These are phyloP conservation scores for Cataglyphis hispanica DNA, from an alignment of 1,140 invertebrate genomes.

Conservation along the genomic window DNA sequence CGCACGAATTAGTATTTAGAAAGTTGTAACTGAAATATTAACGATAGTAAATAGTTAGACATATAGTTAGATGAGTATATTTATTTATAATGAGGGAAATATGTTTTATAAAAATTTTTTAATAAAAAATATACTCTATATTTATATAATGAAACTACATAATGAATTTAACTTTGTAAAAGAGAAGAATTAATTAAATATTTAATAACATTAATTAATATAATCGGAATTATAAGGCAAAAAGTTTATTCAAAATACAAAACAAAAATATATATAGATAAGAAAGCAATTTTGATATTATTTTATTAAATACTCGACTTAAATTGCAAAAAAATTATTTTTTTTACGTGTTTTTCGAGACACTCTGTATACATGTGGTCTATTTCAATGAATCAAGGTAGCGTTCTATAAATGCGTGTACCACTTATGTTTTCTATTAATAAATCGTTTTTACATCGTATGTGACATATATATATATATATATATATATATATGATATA, in stretches of 20 bases:
- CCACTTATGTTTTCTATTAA: slow-evolving; percentile 31
- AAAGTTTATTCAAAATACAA: neutral
- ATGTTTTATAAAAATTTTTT: neutral
- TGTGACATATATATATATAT: neutral
- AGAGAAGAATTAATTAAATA: too few species aligned
- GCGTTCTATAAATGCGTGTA: slow-evolving; percentile 14
- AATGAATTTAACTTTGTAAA: too few species aligned
- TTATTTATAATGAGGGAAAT: neutral
- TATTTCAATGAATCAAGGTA: slow-evolving; percentile 43
- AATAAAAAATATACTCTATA: neutral
- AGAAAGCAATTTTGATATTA: neutral
- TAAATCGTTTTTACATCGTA: neutral
- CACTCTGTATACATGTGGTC: neutral
- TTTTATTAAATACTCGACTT: slow-evolving; percentile 10
- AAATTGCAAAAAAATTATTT: neutral
- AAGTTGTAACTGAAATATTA: neutral
- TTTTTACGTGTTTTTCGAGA: neutral
- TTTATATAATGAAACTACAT: too few species aligned
- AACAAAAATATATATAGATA: neutral
- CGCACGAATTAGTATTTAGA: neutral
- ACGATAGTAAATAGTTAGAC: neutral
- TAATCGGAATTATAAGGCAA: neutral
- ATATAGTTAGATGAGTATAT: neutral
- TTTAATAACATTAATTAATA: neutral
- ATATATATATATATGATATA: neutral